Evolutionary conservation across 2,113 vertebrate species (phyloP).

Genomic region (Poecile atricapillus): DNA sequence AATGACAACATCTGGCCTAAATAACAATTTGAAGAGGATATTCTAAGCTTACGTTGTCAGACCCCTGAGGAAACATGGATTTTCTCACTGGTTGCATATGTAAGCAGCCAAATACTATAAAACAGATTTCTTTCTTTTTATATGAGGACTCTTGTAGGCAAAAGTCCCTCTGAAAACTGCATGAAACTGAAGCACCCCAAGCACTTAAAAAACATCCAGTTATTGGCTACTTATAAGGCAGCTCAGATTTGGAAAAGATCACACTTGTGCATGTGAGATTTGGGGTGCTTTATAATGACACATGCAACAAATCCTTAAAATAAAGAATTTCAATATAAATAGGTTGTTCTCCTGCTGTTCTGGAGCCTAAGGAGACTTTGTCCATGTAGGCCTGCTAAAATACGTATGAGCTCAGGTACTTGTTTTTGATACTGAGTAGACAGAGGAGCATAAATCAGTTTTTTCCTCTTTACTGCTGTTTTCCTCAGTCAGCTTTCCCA

Average conservation of each 20-base stretch:
- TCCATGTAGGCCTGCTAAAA: background rate
- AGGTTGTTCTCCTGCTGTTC: background rate
- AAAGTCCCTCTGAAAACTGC: background rate
- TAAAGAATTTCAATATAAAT: background rate
- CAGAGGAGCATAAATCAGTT: constrained; percentile 35
- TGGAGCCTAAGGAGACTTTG: background rate
- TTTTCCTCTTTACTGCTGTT: constrained; percentile 4
- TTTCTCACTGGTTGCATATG: background rate
- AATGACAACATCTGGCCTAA: background rate
- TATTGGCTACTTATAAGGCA: background rate
- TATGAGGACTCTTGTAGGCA: background rate
- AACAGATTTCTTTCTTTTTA: background rate
- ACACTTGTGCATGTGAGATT: background rate
- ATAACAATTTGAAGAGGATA: background rate
- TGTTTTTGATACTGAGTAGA: background rate
- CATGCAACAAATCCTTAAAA: background rate
- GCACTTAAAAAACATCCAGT: background rate
- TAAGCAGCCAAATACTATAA: background rate
- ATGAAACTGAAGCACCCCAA: background rate
- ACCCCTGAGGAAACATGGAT: background rate
- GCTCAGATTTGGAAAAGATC: background rate
- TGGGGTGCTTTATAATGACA: background rate
- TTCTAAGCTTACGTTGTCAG: background rate
- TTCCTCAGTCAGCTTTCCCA: constrained; percentile 51
- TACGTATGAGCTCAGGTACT: background rate